phyloP scores from a whole-genome alignment of 1,140 invertebrate species.

The Zaprionus africanus region DNA sequence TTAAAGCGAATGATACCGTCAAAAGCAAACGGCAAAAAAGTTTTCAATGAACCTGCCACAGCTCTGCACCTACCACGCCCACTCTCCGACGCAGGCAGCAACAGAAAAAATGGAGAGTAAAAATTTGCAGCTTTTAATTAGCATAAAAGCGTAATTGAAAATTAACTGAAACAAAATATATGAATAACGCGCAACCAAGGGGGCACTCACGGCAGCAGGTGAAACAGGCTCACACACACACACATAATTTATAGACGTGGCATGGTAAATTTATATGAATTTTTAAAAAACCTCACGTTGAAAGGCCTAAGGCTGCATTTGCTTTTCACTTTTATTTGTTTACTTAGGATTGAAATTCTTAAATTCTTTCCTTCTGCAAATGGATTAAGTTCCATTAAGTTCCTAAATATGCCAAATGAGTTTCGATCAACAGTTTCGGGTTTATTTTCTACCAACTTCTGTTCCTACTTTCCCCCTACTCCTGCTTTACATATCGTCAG shows the following conservation, averaged over 20 bases:
- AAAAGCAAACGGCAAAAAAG: conserved; percentile 19
- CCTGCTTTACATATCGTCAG: background rate
- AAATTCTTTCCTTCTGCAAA: conserved; percentile 2
- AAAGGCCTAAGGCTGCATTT: conserved; percentile 5
- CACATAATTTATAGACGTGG: conserved; percentile 10
- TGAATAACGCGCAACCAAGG: conserved; percentile 19
- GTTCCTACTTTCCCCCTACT: background rate
- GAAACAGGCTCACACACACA: background rate
- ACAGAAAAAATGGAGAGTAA: conserved; percentile 50
- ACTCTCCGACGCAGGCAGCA: conserved; percentile 20
- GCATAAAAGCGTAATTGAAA: conserved; percentile 81
- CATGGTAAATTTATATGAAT: conserved; percentile 31
- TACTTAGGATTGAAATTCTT: conserved; percentile 37
- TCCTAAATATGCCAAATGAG: background rate
- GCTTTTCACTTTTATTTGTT: conserved; percentile 33
- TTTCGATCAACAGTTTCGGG: background rate
- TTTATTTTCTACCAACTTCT: background rate
- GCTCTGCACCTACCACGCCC: background rate
- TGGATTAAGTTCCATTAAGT: background rate
- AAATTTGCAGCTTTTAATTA: conserved; percentile 75
- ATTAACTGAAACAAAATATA: conserved; percentile 78
- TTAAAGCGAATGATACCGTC: conserved; percentile 3
- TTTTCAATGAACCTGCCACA: conserved; percentile 23
- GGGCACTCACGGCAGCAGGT: background rate
- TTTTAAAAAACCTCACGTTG: conserved; percentile 34